Evolutionary conservation across 2,113 vertebrate genomes (phyloP), one percentile per base, ranked within the genome.

Genomic region (Bufo gargarizans): DNA sequence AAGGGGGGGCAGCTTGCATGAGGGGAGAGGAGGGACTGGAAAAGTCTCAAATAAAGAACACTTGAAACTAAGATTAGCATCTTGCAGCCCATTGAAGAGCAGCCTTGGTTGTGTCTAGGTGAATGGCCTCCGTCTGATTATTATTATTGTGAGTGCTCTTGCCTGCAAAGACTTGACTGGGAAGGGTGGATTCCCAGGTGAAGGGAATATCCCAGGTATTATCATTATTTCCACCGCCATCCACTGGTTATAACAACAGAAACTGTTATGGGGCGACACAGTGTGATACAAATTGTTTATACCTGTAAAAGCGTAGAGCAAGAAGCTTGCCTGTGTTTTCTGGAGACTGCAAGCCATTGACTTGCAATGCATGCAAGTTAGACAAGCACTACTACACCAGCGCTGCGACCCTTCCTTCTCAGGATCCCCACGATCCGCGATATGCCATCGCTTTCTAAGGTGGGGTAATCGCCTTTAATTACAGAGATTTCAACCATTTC

Each of bases 1-100:
- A 22, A 45, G 65, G 86, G 86, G 71, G 1, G 78, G 85, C 3
- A 10, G 69, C 90, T 55, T 53, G 81, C 82, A 33, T 67, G 67
- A 90, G 84, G 87, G 80, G 89, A 88, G 65, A 85, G 85, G 82
- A 86, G 88, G 86, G 87, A 78, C 55, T 65, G 58, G 47, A 33
- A 63, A 89, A 80, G 17, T n/a, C 22, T 90, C 1, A 3, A 85
- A 77, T 91, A 90, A 56, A 89, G 78, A 92, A 81, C 78, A 76
- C 69, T 90, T 88, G 76, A 91, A 86, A 87, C 49, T 55, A 86
- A 91, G 89, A 91, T 91, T 92, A 91, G 81, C 58, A 87, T 91
- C 90, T 91, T 83, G 76, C 0, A 0, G 88, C 84, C 90, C 71
- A 87, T 84, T 84, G 58, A 77, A 77, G 71, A 77, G 50, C 69